Evolutionary conservation across 2,797 vertebrate species (phyloP).

Genomic region (Euthynnus affinis): DNA sequence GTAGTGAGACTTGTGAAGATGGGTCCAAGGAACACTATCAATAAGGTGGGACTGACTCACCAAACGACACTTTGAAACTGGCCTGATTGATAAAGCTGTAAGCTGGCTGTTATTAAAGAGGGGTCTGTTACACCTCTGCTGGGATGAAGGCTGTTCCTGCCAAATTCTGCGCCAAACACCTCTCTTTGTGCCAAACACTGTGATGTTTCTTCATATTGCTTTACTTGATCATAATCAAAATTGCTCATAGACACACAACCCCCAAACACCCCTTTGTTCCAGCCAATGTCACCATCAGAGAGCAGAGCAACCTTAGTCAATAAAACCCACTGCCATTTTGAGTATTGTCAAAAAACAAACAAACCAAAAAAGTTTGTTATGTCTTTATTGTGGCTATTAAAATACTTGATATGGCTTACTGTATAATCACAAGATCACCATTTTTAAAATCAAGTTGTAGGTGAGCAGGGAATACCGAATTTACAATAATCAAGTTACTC

Average conservation of each 20-base stretch:
- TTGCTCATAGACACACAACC: neutral
- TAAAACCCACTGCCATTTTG: neutral
- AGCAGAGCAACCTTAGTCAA: neutral
- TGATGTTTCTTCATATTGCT: slow-evolving; percentile 10
- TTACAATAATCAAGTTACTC: neutral
- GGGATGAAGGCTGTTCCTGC: slow-evolving; percentile 21
- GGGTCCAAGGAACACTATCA: neutral
- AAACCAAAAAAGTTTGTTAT: neutral
- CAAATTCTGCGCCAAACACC: slow-evolving; percentile 15
- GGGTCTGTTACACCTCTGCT: slow-evolving; percentile 38
- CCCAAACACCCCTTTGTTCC: neutral
- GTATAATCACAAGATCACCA: neutral
- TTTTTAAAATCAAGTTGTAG: neutral
- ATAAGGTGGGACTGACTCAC: slow-evolving; percentile 12
- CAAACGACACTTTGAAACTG: slow-evolving; percentile 30
- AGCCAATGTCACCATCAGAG: neutral
- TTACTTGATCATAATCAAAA: slow-evolving; percentile 25
- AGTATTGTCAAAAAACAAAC: neutral
- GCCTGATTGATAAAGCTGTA: slow-evolving; percentile 34
- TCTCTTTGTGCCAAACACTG: slow-evolving; percentile 12
- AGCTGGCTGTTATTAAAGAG: slow-evolving; percentile 25
- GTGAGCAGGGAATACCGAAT: neutral
- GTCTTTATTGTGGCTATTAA: neutral
- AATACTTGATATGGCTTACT: neutral
- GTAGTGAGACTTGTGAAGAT: neutral